These are phyloP conservation scores for Clistopyga incitator DNA, from an alignment of 2,888 invertebrate genomes.

Conservation along the genomic window DNA sequence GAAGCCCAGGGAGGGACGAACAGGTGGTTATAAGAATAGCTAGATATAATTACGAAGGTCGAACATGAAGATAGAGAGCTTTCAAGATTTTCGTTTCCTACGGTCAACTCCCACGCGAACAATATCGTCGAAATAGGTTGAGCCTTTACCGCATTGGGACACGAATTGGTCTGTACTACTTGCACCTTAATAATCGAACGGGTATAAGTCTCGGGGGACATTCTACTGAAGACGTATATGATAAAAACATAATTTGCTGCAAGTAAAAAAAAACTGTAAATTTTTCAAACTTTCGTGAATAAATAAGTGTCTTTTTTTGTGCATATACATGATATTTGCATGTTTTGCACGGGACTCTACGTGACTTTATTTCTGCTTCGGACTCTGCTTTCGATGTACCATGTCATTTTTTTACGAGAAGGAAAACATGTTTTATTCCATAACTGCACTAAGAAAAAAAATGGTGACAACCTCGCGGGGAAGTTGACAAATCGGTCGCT, in stretches of 20 bases:
- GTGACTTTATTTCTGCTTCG: no score
- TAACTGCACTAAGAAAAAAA: no score
- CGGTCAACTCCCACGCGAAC: conserved; percentile 57
- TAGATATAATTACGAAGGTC: neutral
- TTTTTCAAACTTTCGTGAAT: no score
- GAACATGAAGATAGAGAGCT: conserved; percentile 10
- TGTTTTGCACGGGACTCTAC: no score
- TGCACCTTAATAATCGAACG: conserved; percentile 62
- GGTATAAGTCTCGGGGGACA: conserved; percentile 46
- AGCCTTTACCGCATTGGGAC: conserved; percentile 12
- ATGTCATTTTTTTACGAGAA: no score
- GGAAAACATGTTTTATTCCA: no score
- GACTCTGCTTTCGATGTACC: no score
- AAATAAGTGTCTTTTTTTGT: no score
- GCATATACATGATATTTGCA: no score
- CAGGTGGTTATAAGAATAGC: conserved; percentile 13
- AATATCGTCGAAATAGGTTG: conserved; percentile 41
- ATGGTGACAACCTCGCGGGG: no score
- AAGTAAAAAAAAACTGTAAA: neutral
- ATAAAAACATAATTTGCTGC: neutral
- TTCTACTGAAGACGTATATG: conserved; percentile 15
- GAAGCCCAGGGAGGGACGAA: neutral
- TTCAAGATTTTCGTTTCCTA: conserved; percentile 23
- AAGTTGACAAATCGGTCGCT: no score
- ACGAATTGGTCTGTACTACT: conserved; percentile 43